phyloP scores from a whole-genome alignment of 2,797 vertebrate species.

The Sebastes cheni region DNA sequence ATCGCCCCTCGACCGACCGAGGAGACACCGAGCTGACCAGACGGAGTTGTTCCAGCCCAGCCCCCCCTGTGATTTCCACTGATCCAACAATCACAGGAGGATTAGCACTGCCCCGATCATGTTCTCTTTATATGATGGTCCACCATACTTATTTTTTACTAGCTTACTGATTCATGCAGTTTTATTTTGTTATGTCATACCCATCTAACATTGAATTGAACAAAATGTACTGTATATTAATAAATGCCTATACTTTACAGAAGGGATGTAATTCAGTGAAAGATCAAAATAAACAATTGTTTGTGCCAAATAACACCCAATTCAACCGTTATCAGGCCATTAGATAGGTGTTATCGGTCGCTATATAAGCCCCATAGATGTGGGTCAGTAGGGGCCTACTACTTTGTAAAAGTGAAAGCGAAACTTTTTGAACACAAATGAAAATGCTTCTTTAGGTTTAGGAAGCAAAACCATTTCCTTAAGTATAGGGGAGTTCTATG shows the following conservation, averaged over 20 bases:
- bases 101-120: not conserved
- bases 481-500: too few species aligned
- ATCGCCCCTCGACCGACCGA: not conserved
- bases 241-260: not conserved
- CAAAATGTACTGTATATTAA: not conserved
- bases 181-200: not conserved
- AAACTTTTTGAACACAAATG: too few species aligned
- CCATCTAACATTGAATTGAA: not conserved
- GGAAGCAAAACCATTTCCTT: too few species aligned
- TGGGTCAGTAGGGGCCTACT: too few species aligned
- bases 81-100: not conserved
- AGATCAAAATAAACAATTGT: not conserved
- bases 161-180: not conserved
- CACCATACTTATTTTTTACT: not conserved
- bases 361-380: too few species aligned
- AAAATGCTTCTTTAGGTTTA: too few species aligned
- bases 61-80: not conserved
- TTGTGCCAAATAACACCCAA: not conserved
- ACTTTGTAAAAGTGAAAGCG: too few species aligned
- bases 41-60: not conserved
- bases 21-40: conserved; percentile 27
- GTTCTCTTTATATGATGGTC: not conserved
- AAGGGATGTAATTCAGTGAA: not conserved
- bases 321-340: too few species aligned
- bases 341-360: too few species aligned